phyloP scores from a whole-genome alignment of 2,113 vertebrate genomes.

The Physeter macrocephalus region DNA sequence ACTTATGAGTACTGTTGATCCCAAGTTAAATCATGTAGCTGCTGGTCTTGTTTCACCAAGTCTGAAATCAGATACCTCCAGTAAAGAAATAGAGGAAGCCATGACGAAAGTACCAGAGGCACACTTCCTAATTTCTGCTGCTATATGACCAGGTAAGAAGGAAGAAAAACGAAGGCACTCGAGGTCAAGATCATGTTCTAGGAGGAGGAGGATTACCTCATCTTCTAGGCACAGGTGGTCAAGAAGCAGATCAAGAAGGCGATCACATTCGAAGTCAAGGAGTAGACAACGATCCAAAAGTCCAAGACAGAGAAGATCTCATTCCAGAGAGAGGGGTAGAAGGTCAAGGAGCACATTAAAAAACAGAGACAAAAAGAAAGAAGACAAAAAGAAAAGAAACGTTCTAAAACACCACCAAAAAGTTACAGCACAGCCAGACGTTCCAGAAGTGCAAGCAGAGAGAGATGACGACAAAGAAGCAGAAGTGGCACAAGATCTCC shows the following conservation, averaged over 20 bases:
- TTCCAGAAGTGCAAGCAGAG: conserved; percentile 91
- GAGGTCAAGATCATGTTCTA: too few species aligned
- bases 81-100: conserved; percentile 98
- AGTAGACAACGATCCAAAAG: conserved; percentile 95
- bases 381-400: conserved; percentile 97
- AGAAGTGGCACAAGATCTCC: conserved; percentile 89
- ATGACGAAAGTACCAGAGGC: conserved; percentile 98
- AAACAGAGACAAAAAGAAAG: conserved; percentile 95
- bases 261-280: conserved; percentile 92
- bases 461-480: conserved; percentile 88
- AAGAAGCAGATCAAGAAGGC: conserved; percentile 91
- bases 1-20: conserved; percentile 97
- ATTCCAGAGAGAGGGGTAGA: conserved; percentile 90
- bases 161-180: too few species aligned
- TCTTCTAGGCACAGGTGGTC: conserved; percentile 83
- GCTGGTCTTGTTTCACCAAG: conserved; percentile 92
- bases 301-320: conserved; percentile 89
- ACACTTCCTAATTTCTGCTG: conserved; percentile 97
- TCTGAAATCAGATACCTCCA: conserved; percentile 93
- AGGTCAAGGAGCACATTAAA: conserved; percentile 89
- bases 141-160: conserved; percentile 94
- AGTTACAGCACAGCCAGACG: conserved; percentile 96
- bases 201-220: too few species aligned
- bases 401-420: conserved; percentile 98
- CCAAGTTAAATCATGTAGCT: conserved; percentile 96